Evolutionary conservation across 2,888 invertebrate genomes (phyloP).

Genomic region (Philereme transversata): DNA sequence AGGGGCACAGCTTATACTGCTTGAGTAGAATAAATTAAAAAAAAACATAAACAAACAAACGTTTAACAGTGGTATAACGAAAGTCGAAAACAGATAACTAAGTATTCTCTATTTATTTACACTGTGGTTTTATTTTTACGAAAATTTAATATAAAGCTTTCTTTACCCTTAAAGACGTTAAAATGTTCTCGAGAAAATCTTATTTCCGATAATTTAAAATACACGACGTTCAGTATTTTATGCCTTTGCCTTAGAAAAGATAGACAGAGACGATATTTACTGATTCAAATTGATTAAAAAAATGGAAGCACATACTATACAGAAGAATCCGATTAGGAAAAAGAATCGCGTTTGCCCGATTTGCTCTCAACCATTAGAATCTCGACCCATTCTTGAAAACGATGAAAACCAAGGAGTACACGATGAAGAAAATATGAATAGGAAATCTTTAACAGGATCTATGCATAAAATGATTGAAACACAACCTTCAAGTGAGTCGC

Average conservation of each 20-base stretch:
- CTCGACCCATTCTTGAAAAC: background rate
- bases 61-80: background rate
- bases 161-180: slow-evolving; percentile 39
- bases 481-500: background rate
- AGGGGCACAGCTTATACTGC: background rate
- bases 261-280: slow-evolving; percentile 51
- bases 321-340: background rate
- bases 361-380: background rate
- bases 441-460: background rate
- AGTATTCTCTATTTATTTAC: background rate
- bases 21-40: background rate
- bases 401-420: background rate
- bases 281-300: slow-evolving; percentile 46
- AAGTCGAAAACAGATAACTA: background rate
- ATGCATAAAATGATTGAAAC: background rate
- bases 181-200: slow-evolving; percentile 51
- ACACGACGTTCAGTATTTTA: slow-evolving; percentile 24
- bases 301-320: slow-evolving; percentile 39
- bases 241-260: slow-evolving; percentile 50
- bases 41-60: no score
- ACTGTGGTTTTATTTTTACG: no score
- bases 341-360: slow-evolving; percentile 2
- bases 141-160: no score
- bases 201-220: slow-evolving; percentile 48
- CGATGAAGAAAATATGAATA: background rate